phyloP scores from a whole-genome alignment of 2,113 vertebrate genomes.

The Agapornis roseicollis region DNA sequence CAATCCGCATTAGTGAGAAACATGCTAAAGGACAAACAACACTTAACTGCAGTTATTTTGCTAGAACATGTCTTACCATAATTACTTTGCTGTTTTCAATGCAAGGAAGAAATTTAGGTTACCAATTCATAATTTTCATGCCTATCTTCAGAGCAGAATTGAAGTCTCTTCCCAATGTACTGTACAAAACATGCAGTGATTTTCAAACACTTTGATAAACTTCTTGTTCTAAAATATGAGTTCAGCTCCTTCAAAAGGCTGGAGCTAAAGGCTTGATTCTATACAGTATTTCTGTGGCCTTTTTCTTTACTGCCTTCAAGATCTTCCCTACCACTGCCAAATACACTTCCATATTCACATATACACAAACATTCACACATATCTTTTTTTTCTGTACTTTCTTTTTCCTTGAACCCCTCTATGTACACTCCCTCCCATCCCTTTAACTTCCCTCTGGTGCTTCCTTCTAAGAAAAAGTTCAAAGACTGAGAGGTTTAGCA shows the following conservation, averaged over 20 bases:
- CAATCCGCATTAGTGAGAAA: neutral
- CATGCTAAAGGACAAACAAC: neutral
- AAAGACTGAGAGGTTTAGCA: conserved; percentile 29
- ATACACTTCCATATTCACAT: neutral
- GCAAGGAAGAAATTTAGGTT: neutral
- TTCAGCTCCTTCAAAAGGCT: neutral
- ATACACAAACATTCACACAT: neutral
- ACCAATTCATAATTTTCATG: neutral
- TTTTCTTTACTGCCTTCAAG: neutral
- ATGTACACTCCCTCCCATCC: neutral
- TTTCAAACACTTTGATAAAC: neutral
- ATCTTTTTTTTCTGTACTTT: neutral
- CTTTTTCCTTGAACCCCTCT: neutral
- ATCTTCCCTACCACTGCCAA: neutral
- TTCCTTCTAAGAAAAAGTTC: conserved; percentile 13
- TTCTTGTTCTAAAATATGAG: neutral
- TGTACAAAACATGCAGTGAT: neutral
- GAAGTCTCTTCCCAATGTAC: neutral
- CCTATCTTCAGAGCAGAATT: neutral
- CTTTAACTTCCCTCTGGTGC: neutral
- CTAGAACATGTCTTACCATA: neutral
- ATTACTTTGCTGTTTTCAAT: neutral
- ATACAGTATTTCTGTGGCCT: neutral
- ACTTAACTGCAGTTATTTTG: neutral
- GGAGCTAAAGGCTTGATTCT: neutral